Conservation (phyloP, 2,888 invertebrate species). For the Seira musarum region DNA sequence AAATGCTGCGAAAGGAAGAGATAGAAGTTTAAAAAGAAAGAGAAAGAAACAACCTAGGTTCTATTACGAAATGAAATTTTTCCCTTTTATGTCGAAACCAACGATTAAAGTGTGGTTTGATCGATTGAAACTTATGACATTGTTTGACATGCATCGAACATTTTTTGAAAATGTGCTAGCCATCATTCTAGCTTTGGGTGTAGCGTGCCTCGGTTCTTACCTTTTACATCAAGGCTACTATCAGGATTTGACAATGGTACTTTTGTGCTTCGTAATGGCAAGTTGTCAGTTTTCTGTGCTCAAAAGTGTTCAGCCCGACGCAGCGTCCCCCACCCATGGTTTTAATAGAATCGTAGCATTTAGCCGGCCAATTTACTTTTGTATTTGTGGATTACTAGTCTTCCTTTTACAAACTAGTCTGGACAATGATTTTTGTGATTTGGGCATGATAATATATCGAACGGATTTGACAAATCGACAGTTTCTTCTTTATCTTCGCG, state of each 20-base stretch:
- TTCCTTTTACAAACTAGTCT: slow-evolving; percentile 73
- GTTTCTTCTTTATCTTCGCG: slow-evolving; percentile 80
- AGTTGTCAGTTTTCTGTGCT: slow-evolving; percentile 88
- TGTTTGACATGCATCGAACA: slow-evolving; percentile 93
- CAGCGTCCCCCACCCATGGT: slow-evolving; percentile 98
- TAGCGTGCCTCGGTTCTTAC: slow-evolving; percentile 88
- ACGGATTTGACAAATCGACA: slow-evolving; percentile 76
- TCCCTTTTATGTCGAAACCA: slow-evolving; percentile 58
- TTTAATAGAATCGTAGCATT: slow-evolving; percentile 96
- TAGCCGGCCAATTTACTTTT: slow-evolving; percentile 95
- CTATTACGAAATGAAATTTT: slow-evolving; percentile 66
- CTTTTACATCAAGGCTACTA: slow-evolving; percentile 89
- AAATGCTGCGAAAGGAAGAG: slow-evolving; percentile 35
- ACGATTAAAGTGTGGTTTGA: slow-evolving; percentile 92
- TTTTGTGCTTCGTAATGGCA: slow-evolving; percentile 98
- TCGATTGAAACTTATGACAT: slow-evolving; percentile 89
- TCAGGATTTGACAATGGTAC: slow-evolving; percentile 91
- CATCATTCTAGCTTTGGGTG: slow-evolving; percentile 86
- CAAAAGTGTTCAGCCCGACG: slow-evolving; percentile 99
- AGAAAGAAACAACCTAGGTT: slow-evolving; percentile 63
- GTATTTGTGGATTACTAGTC: slow-evolving; percentile 79
- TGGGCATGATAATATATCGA: slow-evolving; percentile 73
- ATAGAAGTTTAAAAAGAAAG: slow-evolving; percentile 33
- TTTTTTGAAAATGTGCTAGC: slow-evolving; percentile 86
- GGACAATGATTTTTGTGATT: slow-evolving; percentile 71